Percentiles rank a stretch among this genome's conserved stretches.
Conservation (phyloP, 2,888 invertebrate genomes). For the Cryptosula pallasiana region DNA sequence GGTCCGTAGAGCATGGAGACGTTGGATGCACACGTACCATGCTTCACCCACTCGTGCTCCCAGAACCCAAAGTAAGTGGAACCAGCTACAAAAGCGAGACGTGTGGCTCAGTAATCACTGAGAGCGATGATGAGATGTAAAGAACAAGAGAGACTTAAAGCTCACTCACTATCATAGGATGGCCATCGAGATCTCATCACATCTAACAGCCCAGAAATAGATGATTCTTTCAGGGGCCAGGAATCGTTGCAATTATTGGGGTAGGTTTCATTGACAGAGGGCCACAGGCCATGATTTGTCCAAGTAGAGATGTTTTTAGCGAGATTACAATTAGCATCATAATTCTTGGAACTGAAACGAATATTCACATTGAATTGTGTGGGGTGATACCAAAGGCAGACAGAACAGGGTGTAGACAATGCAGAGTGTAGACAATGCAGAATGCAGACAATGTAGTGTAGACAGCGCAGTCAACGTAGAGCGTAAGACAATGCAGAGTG, state of each 20-base stretch:
- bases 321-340: background rate
- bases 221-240: background rate
- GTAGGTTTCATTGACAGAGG: constrained; percentile 4
- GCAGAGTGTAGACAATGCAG: background rate
- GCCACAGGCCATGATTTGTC: constrained; percentile 18
- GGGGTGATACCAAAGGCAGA: too few species aligned
- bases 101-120: too few species aligned
- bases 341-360: too few species aligned
- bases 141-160: too few species aligned
- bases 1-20: background rate
- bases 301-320: constrained; percentile 14
- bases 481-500: background rate
- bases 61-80: background rate
- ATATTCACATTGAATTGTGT: too few species aligned
- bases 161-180: background rate
- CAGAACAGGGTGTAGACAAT: background rate
- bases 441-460: background rate
- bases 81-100: background rate
- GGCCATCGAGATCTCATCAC: constrained; percentile 14
- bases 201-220: background rate
- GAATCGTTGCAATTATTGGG: constrained; percentile 6
- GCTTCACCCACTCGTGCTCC: constrained; percentile 6
- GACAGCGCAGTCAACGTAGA: too few species aligned
- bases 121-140: too few species aligned
- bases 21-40: background rate